These are phyloP conservation scores for Crocallis elinguaria DNA, from an alignment of 2,888 invertebrate species.

Conservation along the genomic window DNA sequence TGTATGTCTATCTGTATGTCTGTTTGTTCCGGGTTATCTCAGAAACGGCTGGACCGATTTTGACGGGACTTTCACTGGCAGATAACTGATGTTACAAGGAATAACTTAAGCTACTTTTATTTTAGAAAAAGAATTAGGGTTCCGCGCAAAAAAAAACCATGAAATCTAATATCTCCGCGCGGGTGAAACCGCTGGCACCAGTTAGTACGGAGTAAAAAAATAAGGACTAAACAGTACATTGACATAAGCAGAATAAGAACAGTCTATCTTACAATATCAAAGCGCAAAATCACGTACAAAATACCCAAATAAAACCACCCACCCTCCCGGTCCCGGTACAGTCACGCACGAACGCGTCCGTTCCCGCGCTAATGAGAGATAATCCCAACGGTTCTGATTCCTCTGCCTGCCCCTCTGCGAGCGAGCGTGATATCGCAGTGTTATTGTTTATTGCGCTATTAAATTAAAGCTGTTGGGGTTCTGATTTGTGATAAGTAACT, in stretches of 20 bases:
- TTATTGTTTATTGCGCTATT: constrained; percentile 37
- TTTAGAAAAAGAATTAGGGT: too few species aligned
- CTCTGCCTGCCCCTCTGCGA: constrained; percentile 24
- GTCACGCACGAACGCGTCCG: constrained; percentile 59
- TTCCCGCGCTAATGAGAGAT: constrained; percentile 72
- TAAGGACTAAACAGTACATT: background rate
- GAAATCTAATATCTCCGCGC: too few species aligned
- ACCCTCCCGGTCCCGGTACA: constrained; percentile 8
- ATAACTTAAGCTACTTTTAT: too few species aligned
- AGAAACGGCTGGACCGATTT: too few species aligned
- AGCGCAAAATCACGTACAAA: background rate
- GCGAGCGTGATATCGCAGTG: constrained; percentile 34
- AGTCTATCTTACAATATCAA: background rate
- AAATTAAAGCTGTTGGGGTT: constrained; percentile 24
- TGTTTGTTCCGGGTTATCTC: too few species aligned
- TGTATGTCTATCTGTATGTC: too few species aligned
- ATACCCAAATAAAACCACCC: constrained; percentile 26
- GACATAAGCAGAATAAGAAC: background rate
- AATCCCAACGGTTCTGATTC: constrained; percentile 59
- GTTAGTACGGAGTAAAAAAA: background rate
- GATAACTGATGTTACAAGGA: too few species aligned
- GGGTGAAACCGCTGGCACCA: too few species aligned
- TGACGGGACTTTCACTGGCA: too few species aligned
- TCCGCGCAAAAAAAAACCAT: too few species aligned
- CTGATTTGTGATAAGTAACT: background rate